phyloP scores from a whole-genome alignment of 2,888 invertebrate species.

The Cataglyphis rosenhaueri region DNA sequence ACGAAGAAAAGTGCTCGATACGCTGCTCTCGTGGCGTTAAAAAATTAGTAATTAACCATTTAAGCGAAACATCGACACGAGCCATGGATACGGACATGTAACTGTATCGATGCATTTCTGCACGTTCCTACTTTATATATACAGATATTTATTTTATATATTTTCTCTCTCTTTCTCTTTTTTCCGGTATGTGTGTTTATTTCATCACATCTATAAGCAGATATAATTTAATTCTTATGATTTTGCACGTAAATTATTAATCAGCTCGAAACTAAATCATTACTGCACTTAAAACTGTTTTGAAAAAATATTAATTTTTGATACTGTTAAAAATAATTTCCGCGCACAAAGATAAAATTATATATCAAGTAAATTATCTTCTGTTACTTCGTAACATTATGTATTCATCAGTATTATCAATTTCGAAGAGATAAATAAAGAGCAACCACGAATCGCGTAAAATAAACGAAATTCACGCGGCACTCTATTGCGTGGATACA shows the following conservation, averaged over 20 bases:
- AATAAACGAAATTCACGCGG: not conserved
- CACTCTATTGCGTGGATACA: not conserved
- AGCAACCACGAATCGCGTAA: not conserved
- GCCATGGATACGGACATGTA: not conserved
- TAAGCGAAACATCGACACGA: conserved; percentile 35
- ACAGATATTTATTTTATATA: not conserved
- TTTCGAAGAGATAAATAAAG: not conserved
- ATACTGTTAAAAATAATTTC: not conserved
- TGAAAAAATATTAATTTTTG: not conserved
- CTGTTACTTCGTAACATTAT: not conserved
- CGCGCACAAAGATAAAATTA: not conserved
- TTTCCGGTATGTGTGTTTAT: not conserved
- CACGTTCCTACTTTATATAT: conserved; percentile 24
- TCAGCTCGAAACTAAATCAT: not conserved
- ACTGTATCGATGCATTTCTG: conserved; percentile 25
- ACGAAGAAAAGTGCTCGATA: conserved; percentile 28
- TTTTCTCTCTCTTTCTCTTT: not conserved
- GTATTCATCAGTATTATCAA: not conserved
- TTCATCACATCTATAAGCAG: not conserved
- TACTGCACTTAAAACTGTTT: not conserved
- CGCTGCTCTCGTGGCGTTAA: conserved; percentile 35
- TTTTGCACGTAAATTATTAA: conserved; percentile 13
- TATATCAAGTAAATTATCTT: not conserved
- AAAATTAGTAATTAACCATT: conserved; percentile 55
- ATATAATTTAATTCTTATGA: not conserved